A percentile compares a stretch with the other conserved stretches of the same genome.
These are phyloP conservation scores for Cyclina sinensis DNA, from an alignment of 1,140 invertebrate species.

Conservation along the genomic window DNA sequence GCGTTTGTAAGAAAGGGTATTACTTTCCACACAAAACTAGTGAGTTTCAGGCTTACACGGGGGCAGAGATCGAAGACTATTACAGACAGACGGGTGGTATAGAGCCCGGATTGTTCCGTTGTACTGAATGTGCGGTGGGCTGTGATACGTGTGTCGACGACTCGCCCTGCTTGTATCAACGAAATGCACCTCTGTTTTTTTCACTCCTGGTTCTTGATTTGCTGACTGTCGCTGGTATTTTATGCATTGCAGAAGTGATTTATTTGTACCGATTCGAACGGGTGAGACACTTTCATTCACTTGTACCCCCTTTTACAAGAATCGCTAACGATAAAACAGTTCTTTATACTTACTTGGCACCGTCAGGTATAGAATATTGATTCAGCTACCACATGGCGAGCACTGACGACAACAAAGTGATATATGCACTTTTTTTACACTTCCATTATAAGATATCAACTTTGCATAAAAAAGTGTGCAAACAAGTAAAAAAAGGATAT, in stretches of 20 bases:
- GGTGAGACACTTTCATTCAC: constrained; percentile 70
- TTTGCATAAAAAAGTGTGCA: too few relatives aligned
- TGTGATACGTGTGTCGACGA: constrained; percentile 92
- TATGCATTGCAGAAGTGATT: constrained; percentile 92
- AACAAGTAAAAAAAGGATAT: too few relatives aligned
- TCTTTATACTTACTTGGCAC: too few relatives aligned
- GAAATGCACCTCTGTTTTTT: constrained; percentile 95
- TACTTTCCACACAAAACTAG: constrained; percentile 89
- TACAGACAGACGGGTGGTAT: constrained; percentile 89
- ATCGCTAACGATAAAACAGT: too few relatives aligned
- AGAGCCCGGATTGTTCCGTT: constrained; percentile 88
- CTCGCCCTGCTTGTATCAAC: constrained; percentile 93
- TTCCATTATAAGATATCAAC: too few relatives aligned
- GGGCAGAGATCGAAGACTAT: constrained; percentile 91
- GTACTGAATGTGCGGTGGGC: constrained; percentile 91
- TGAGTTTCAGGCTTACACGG: constrained; percentile 91
- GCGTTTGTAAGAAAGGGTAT: constrained; percentile 91
- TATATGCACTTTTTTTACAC: too few relatives aligned
- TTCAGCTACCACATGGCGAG: too few relatives aligned
- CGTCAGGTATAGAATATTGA: too few relatives aligned
- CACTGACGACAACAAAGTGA: too few relatives aligned
- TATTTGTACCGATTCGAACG: constrained; percentile 89
- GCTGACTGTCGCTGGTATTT: constrained; percentile 92
- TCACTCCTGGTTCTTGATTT: constrained; percentile 93
- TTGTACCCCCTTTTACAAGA: too few relatives aligned